Conservation (phyloP, 2,888 invertebrate species). For the Troides aeacus region DNA sequence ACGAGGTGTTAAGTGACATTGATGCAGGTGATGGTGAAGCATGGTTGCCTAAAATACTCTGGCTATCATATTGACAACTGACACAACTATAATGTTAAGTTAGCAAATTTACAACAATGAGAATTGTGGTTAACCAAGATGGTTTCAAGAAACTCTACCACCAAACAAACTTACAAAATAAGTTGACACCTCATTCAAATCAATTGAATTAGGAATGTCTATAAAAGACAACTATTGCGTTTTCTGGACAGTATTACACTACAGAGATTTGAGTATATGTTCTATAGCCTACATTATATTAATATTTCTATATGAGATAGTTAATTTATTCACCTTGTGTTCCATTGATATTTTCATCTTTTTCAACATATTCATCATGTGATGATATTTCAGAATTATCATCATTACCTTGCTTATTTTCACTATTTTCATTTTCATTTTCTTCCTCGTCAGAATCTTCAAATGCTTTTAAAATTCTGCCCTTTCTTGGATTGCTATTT, state of each 20-base stretch:
- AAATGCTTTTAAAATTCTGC: conserved; percentile 72
- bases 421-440: conserved; percentile 7
- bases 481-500: conserved; percentile 51
- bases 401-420: not conserved
- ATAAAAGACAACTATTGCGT: too few species aligned
- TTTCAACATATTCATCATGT: conserved; percentile 21
- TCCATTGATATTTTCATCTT: conserved; percentile 38
- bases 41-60: too few species aligned
- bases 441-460: conserved; percentile 74
- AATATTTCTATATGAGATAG: not conserved
- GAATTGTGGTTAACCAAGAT: not conserved
- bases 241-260: too few species aligned
- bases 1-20: too few species aligned
- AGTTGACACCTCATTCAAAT: too few species aligned
- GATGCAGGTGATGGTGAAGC: too few species aligned
- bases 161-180: too few species aligned
- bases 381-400: conserved; percentile 14
- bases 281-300: not conserved
- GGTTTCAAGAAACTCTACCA: too few species aligned
- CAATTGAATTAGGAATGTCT: too few species aligned
- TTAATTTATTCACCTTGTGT: conserved; percentile 54
- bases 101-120: not conserved
- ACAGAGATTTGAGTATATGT: too few species aligned
- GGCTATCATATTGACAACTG: too few species aligned
- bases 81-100: too few species aligned